Evolutionary conservation across 2,113 vertebrate species (phyloP).

Genomic region (Axis porcinus): DNA sequence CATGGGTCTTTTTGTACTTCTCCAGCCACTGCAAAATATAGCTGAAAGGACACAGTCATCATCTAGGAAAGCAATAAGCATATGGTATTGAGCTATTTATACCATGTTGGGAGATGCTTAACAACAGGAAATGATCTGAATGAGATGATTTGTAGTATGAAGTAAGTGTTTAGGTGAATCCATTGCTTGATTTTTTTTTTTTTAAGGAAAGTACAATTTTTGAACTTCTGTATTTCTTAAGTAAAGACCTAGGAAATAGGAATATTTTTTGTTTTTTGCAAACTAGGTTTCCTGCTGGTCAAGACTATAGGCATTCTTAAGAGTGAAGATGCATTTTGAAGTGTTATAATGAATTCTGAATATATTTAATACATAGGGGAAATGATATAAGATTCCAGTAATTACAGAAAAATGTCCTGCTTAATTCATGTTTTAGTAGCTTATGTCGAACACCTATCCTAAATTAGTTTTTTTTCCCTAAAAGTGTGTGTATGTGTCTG

Average conservation of each 20-base stretch:
- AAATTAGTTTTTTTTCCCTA: not conserved
- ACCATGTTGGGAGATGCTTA: not conserved
- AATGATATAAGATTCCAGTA: slow-evolving; percentile 4
- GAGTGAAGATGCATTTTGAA: not conserved
- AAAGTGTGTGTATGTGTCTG: not conserved
- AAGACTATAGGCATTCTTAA: not conserved
- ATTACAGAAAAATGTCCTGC: slow-evolving; percentile 37
- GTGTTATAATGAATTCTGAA: slow-evolving; percentile 7
- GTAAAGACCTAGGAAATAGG: not conserved
- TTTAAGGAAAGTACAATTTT: not conserved
- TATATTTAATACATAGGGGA: slow-evolving; percentile 56
- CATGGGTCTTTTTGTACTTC: not conserved
- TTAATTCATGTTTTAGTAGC: slow-evolving; percentile 42
- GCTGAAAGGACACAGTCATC: not conserved
- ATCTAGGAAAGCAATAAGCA: not conserved
- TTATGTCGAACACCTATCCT: not conserved
- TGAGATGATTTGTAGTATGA: not conserved
- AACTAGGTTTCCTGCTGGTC: not conserved
- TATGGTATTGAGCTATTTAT: not conserved
- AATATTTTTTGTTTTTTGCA: not conserved
- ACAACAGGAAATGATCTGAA: not conserved
- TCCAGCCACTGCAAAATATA: not conserved
- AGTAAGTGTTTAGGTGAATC: not conserved
- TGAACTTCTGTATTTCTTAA: not conserved
- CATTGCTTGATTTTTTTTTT: not conserved